Percentiles rank a stretch among this genome's conserved stretches.
These are phyloP conservation scores for Anaspis maculata DNA, from an alignment of 2,888 invertebrate species.

Conservation along the genomic window DNA sequence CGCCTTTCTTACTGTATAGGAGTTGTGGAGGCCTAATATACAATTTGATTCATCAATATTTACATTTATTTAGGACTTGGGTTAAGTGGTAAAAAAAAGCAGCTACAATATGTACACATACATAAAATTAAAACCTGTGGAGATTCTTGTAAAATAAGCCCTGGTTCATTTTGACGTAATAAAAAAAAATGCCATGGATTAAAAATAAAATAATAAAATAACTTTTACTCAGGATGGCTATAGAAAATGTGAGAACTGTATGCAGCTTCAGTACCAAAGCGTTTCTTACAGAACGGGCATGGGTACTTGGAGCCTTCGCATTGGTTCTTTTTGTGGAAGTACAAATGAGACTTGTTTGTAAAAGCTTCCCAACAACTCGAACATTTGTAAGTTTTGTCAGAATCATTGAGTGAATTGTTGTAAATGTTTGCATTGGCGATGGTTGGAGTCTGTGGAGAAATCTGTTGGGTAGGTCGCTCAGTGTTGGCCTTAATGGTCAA, in stretches of 20 bases:
- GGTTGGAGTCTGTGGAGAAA: slow-evolving; percentile 7
- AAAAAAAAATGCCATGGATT: too few relatives aligned
- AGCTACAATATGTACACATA: too few relatives aligned
- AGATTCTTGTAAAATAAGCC: too few relatives aligned
- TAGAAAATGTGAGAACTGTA: slow-evolving; percentile 43
- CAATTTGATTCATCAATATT: too few relatives aligned
- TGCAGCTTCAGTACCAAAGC: slow-evolving; percentile 41
- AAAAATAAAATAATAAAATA: too few relatives aligned
- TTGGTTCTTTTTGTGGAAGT: slow-evolving; percentile 42
- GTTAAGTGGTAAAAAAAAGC: too few relatives aligned
- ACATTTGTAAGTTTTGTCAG: slow-evolving; percentile 36
- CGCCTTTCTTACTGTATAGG: too few relatives aligned
- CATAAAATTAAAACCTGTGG: too few relatives aligned
- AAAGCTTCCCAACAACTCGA: slow-evolving; percentile 40
- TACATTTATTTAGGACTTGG: too few relatives aligned
- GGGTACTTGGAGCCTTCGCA: slow-evolving; percentile 41
- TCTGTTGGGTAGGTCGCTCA: too few relatives aligned
- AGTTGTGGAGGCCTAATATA: too few relatives aligned
- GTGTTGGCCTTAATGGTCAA: slow-evolving; percentile 33
- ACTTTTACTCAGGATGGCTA: slow-evolving; percentile 41
- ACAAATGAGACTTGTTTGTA: slow-evolving; percentile 40
- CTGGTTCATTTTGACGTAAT: too few relatives aligned
- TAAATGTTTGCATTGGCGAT: slow-evolving; percentile 4
- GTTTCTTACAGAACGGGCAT: slow-evolving; percentile 42
- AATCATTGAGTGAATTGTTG: slow-evolving; percentile 14